Base-by-base conservation (phyloP, 2,888 invertebrate genomes). In the Agrotis exclamationis region DNA sequence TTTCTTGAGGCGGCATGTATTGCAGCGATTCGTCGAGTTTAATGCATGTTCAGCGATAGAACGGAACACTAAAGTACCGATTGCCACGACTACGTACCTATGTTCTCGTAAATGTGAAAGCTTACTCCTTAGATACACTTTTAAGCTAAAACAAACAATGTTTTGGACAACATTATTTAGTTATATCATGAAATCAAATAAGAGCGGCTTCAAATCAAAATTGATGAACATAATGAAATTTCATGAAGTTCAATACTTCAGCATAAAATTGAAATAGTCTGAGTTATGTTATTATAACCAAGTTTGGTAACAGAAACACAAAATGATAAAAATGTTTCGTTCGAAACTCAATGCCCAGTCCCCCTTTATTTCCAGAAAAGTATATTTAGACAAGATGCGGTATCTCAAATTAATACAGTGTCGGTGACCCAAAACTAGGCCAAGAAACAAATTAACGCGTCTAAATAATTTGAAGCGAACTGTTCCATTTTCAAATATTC, bases 1-100 rank as follows among this genome's bases (percentile, higher is more conserved):
- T 79, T 81, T 73, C 76, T 68, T 53, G 71, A 73, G 63, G 18
- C 66, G 18, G 20, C 57, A 45, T 51, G 69, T 58, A 56, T 56
- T 54, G 63, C 56, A 63, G 45, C 56, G 59, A 68, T 68, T 79
- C 67, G 18, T 62, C 70, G 66, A 79, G 67, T 71, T 69, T 63
- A 66, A 67, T 82, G 66, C 83, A 80, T 74, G 83, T 67, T 74
- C 57, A 69, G 39, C 70, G 45, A 74, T 66, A 66, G 68, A 74
- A 57, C 53, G 28, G 51, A 78, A 63, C 70, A 59, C 54, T 48
- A 45, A 60, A 70, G 48, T 63, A 62, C 28, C 39, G 48, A 54
- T 63, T 72, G 65, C 54, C 50, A 60, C 39, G 39, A 39, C 39
- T 11, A 33, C 33, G 33, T 33, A n/a, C n/a, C n/a, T 67, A 62